A percentile compares a stretch with the other conserved stretches of the same genome.
phyloP scores from a whole-genome alignment of 1,140 invertebrate species.

The Cephus cinctus region DNA sequence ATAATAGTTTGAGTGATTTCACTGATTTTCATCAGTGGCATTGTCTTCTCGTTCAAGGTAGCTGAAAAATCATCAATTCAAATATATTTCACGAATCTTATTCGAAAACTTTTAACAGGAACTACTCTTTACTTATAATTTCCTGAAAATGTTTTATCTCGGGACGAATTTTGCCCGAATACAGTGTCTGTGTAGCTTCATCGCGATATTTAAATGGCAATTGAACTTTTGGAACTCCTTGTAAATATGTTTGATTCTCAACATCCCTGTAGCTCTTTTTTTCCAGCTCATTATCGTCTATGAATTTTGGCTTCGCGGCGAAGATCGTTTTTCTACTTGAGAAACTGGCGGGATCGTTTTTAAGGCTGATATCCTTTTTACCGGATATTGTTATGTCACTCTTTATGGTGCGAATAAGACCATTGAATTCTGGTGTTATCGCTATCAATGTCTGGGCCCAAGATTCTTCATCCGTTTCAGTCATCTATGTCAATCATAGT shows the following conservation, averaged over 20 bases:
- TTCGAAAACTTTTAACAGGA: no score
- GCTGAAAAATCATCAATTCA: no score
- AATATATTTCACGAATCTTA: no score
- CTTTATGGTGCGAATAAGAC: constrained; percentile 23
- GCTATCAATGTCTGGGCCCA: constrained; percentile 30
- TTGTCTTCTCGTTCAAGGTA: constrained; percentile 12
- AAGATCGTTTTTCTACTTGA: constrained; percentile 9
- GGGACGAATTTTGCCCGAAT: constrained; percentile 22
- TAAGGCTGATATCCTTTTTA: constrained; percentile 1
- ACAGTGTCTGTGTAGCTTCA: constrained; percentile 31
- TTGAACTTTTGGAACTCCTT: constrained; percentile 22
- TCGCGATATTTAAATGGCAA: constrained; percentile 22
- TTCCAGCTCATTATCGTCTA: constrained; percentile 17
- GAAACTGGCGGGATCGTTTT: constrained; percentile 18
- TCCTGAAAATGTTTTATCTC: constrained; percentile 14
- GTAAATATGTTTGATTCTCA: constrained; percentile 29
- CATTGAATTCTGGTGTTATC: constrained; percentile 28
- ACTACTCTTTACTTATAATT: constrained; percentile 31
- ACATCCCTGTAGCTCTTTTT: constrained; percentile 1
- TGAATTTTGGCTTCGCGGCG: constrained; percentile 13
- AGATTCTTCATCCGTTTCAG: constrained; percentile 18
- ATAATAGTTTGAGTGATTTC: constrained; percentile 14
- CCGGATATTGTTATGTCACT: constrained; percentile 16
- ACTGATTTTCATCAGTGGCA: constrained; percentile 20
- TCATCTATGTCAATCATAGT: no score